Evolutionary conservation across 2,113 vertebrate genomes (phyloP).

Genomic region (Dunckerocampus dactyliophorus): DNA sequence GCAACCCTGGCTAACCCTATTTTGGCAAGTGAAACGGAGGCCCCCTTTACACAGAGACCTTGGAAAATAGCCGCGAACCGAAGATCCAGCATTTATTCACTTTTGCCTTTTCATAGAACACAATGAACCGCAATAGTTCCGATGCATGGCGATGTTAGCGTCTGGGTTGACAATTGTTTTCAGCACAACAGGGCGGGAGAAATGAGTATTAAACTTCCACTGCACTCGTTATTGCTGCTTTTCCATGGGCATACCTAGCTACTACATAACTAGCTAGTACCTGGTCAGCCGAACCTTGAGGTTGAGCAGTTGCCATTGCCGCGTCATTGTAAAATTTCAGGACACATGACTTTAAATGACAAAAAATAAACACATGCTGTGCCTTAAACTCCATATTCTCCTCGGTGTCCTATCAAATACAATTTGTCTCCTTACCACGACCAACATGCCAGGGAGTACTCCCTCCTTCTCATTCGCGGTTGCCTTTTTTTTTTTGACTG

Average conservation of each 20-base stretch:
- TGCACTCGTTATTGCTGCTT: background rate
- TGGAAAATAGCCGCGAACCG: too few relatives aligned
- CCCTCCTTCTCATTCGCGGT: background rate
- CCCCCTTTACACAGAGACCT: too few relatives aligned
- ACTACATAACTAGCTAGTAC: background rate
- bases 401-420: too few relatives aligned
- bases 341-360: background rate
- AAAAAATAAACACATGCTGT: background rate
- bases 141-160: too few relatives aligned
- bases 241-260: background rate
- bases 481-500: background rate
- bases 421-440: background rate
- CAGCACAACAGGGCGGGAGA: too few relatives aligned
- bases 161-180: background rate
- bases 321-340: background rate
- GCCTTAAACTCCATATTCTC: background rate
- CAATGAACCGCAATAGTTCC: too few relatives aligned
- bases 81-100: too few relatives aligned
- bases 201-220: too few relatives aligned
- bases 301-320: background rate
- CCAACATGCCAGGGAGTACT: background rate
- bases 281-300: background rate
- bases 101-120: too few relatives aligned
- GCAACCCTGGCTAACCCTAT: background rate
- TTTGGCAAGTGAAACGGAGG: background rate